Percentiles rank a stretch among this genome's conserved stretches.
Conservation (phyloP, 1,140 invertebrate genomes). For the Drosophila lowei region DNA sequence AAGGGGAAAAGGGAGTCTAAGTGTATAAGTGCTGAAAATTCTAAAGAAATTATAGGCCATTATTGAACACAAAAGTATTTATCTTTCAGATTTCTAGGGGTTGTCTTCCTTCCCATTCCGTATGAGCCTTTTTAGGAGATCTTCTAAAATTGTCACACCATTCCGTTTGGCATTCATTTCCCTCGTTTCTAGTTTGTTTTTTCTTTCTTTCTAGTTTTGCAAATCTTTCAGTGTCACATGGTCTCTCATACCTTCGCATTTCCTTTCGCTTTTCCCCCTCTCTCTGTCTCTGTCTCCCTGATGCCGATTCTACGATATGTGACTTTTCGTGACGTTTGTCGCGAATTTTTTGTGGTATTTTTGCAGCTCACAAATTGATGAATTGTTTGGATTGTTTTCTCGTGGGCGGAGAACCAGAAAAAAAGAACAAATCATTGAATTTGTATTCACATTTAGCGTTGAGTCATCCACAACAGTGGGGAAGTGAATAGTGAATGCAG, state of each 20-base stretch:
- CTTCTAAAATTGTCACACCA: constrained; percentile 8
- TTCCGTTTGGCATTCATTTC: constrained; percentile 20
- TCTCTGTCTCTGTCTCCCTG: too few relatives aligned
- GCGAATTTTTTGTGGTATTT: constrained; percentile 36
- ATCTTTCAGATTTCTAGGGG: neutral
- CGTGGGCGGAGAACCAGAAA: constrained; percentile 17
- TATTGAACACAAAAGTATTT: neutral
- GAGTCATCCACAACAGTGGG: constrained; percentile 47
- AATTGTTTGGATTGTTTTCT: constrained; percentile 49
- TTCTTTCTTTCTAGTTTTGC: constrained; percentile 4
- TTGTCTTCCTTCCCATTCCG: neutral
- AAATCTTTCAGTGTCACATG: constrained; percentile 47
- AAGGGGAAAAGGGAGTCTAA: too few relatives aligned
- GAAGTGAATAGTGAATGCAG: constrained; percentile 59
- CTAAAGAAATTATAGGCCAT: constrained; percentile 11
- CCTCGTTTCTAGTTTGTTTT: constrained; percentile 36
- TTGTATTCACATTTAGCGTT: constrained; percentile 51
- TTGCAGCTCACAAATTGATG: constrained; percentile 48
- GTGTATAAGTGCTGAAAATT: neutral
- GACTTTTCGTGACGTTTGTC: constrained; percentile 63
- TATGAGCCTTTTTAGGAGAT: constrained; percentile 14
- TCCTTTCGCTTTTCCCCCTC: too few relatives aligned
- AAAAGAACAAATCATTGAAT: constrained; percentile 35
- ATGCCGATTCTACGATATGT: constrained; percentile 3
- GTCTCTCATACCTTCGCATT: neutral